Evolutionary conservation across 2,888 invertebrate species (phyloP).

Genomic region (Tipula unca): DNA sequence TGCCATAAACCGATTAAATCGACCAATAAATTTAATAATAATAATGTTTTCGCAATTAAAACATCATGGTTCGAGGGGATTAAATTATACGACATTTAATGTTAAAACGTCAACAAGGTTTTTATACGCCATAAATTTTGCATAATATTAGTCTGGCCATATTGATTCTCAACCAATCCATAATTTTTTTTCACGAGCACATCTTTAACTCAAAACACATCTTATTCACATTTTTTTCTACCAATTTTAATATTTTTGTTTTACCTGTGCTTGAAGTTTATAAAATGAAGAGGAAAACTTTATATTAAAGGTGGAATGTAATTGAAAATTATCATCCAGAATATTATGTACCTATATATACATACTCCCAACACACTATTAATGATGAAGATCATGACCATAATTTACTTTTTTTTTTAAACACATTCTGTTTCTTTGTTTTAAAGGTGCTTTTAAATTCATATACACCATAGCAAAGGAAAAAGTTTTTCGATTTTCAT

Average conservation of each 20-base stretch:
- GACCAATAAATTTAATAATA: too few relatives aligned
- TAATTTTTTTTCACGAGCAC: not conserved
- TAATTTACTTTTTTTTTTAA: not conserved
- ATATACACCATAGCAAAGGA: not conserved
- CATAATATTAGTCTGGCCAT: not conserved
- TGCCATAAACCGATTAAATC: too few relatives aligned
- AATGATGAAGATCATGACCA: conserved; percentile 14
- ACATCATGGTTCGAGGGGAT: too few relatives aligned
- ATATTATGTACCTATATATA: not conserved
- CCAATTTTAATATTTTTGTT: not conserved
- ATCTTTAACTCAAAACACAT: too few relatives aligned
- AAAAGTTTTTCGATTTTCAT: not conserved
- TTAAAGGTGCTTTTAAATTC: not conserved
- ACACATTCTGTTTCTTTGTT: not conserved
- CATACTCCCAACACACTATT: not conserved
- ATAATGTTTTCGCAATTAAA: too few relatives aligned
- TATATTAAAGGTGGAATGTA: not conserved
- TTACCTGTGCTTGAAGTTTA: not conserved
- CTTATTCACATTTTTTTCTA: too few relatives aligned
- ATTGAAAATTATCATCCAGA: conserved; percentile 4
- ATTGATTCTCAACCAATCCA: not conserved
- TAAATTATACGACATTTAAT: too few relatives aligned
- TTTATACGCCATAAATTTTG: too few relatives aligned
- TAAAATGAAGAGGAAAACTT: not conserved
- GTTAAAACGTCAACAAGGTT: too few relatives aligned